Conservation (phyloP, 2,113 vertebrate species). For the Cyanocitta stelleri region DNA sequence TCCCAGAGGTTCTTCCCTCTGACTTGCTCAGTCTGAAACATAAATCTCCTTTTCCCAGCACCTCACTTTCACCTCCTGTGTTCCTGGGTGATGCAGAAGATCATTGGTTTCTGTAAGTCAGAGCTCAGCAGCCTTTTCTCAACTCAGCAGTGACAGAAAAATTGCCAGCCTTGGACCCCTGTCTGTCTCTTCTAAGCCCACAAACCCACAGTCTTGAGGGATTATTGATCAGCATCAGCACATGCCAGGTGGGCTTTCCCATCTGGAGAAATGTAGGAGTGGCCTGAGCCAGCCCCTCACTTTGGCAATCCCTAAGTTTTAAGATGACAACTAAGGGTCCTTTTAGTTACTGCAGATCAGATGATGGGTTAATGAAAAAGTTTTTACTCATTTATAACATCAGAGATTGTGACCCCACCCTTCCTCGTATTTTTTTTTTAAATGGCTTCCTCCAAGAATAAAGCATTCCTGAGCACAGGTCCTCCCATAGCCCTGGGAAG, state of each 20-base stretch:
- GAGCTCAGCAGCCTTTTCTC: neutral
- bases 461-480: conserved; percentile 8
- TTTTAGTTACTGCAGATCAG: neutral
- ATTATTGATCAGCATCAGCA: neutral
- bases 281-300: neutral
- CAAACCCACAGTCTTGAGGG: neutral
- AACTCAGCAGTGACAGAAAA: neutral
- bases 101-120: neutral
- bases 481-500: conserved; percentile 15
- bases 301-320: neutral
- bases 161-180: neutral
- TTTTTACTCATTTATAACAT: neutral
- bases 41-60: neutral
- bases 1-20: neutral
- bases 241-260: neutral
- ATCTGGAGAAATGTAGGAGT: neutral
- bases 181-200: neutral
- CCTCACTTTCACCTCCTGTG: neutral
- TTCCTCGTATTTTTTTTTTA: neutral
- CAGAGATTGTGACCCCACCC: neutral
- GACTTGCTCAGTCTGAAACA: neutral
- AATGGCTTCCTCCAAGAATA: conserved; percentile 16
- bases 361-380: neutral
- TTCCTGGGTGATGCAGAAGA: neutral
- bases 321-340: neutral